Conservation (phyloP, 2,113 vertebrate species). For the Dolichallabes microphthalmus region DNA sequence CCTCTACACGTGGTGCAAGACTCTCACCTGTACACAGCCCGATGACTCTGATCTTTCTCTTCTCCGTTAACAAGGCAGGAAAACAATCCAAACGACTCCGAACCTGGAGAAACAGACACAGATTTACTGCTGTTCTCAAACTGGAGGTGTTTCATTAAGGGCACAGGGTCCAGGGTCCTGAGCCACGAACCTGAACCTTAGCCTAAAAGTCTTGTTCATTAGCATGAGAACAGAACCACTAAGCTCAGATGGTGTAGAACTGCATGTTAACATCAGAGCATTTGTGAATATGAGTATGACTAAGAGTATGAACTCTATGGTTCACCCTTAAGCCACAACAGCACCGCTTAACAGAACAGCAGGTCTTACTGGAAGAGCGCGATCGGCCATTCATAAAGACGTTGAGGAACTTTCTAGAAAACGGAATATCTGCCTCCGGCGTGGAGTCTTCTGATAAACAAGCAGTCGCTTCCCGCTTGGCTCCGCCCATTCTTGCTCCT, state of each 20-base stretch:
- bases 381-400: conserved; percentile 96
- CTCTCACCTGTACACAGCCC: conserved; percentile 91
- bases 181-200: neutral
- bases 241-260: neutral
- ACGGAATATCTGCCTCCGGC: conserved; percentile 84
- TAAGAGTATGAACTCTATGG: neutral
- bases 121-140: neutral
- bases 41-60: conserved; percentile 92
- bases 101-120: conserved; percentile 68
- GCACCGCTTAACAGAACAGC: neutral
- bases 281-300: neutral
- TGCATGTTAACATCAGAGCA: neutral
- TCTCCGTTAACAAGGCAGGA: conserved; percentile 93
- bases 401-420: conserved; percentile 97
- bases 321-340: neutral
- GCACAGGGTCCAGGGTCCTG: neutral
- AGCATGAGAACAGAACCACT: neutral
- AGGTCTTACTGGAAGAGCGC: conserved; percentile 91
- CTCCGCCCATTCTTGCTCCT: conserved; percentile 60
- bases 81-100: conserved; percentile 94
- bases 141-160: neutral
- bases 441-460: conserved; percentile 79
- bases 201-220: neutral
- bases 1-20: neutral
- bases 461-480: conserved; percentile 75